Base-by-base conservation (phyloP, 2,113 vertebrate genomes). In the Riparia riparia region DNA sequence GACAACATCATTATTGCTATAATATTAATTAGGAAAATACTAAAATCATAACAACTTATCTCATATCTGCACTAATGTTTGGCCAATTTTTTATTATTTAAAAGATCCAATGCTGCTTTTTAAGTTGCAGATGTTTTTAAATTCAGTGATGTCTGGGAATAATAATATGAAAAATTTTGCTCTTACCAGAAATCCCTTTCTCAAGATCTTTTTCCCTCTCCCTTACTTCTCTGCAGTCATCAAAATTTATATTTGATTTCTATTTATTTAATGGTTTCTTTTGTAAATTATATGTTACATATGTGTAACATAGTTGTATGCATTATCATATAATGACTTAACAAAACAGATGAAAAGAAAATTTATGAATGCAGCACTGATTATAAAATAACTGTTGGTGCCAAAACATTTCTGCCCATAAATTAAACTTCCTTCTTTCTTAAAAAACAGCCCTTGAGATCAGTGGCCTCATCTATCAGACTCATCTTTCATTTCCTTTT, bases 401-500 rank as follows among this genome's bases (percentile, higher is more conserved):
- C 24, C 47, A 58, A 94, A 91, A 54, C 7, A 71, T 58, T 61
- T 86, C 77, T 90, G 34, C 58, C 74, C 61, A 53, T 65, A 83
- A 92, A 91, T 29, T 87, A 76, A 85, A 24, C 31, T 87, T 88
- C 37, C 16, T 86, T 96, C 17, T 65, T 90, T 84, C 54, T 56
- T 56, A 18, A 85, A 89, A 82, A 84, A 49, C 3, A 81, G 5
- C 14, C 20, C 91, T 60, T 82, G 61, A 82, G 29, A 83, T 72
- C 56, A 17, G 3, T 44, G 71, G 20, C 25, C 39, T 79, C 41
- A 80, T 96, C 69, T 92, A 93, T 97, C 96, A 89, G 50, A 17
- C 14, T 64, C 49, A 93, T 92, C 85, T 97, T 97, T 97, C 76
- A 96, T 97, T 97, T 98, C 90, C 80, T 81, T 95, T 98, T 96